Evolutionary conservation across 1,140 invertebrate genomes (phyloP), one percentile per base, ranked within the genome.

Genomic region (Aricia agestis): DNA sequence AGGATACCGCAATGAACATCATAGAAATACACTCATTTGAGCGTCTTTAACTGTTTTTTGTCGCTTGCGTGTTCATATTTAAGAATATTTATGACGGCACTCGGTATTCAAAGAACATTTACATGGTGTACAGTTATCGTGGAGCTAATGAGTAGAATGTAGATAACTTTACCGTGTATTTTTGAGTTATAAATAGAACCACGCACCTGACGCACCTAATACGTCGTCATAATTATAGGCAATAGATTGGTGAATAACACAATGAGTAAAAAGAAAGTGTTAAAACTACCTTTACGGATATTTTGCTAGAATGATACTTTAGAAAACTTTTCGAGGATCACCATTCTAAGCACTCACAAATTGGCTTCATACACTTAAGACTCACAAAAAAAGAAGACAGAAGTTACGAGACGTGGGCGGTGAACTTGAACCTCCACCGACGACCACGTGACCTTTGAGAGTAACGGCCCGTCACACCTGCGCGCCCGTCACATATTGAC

Each of bases 1-100:
- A 77, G 71, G 71, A 77, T 75, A 77, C 71, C 69, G 71, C 68
- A 70, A 74, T 73, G 57, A 76, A 73, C 71, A 74, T 77, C 73
- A 77, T 70, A 72, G 61, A 19, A 63, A 63, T 25, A 63, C 59
- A 19, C 19, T 9, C 10, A 19, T 63, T 63, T 19, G 18, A 63
- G 18, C 59, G 59, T 63, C 19, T 63, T 63, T 63, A 63, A 19
- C 59, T 19, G 59, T 63, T 63, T 63, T 63, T 63, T 63, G 59
- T 19, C 59, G 59, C 17, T 63, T 25, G 59, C 59, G 59, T 63
- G 59, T 11, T 15, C 45, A 52, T 52, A 52, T 52, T 36, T 52
- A 52, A 52, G 45, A 52, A 52, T 52, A 52, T 52, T 52, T 52
- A 52, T 15, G 11, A 3, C 45, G 5, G 5, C 6, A 52, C 6